Base-by-base conservation (phyloP, 2,888 invertebrate species). In the Sesia bembeciformis region DNA sequence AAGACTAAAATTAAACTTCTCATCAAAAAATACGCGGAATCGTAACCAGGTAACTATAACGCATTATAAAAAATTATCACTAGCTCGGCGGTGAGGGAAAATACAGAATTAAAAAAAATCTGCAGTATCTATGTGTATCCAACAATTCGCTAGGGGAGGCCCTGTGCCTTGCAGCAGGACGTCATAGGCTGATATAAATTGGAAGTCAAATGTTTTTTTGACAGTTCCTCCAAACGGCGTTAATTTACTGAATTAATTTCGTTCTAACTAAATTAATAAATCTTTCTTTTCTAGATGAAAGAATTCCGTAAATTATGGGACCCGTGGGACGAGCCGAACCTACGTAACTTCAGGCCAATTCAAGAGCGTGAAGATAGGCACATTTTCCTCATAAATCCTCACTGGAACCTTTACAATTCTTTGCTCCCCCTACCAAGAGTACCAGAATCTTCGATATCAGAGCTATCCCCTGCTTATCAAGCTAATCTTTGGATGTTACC, bases 321-420 rank as follows among this genome's bases (percentile, higher is more conserved):
- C 53, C 81, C 83, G 1, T 88, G 85, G 85, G 87, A 88, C 54
- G 83, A 89, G 53, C 90, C 85, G 0, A 84, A 92, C 42, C 60
- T 82, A 5, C 66, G 83, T n/a, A 93, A 93, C 70, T 91, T 73
- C 60, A 83, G 93, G 57, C 74, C 84, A 0, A 70, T 91, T 3
- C 90, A 91, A 67, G 81, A 85, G 3, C 64, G 76, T 3, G 63
- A 69, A 39, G 71, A 78, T 4, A 75, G 91, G 43, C 79, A 79
- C 23, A 60, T 93, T 0, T 90, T 91, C 60, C 91, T 91, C 55
- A 89, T 92, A 42, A 88, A 79, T 56, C 90, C 92, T 1, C 91
- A 91, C 54, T 84, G 84, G 76, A 74, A 67, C 53, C 82, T 81
- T 56, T 90, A 91, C 62, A 86, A 90, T 57, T 90, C 91, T 1